Base-by-base conservation (phyloP, 2,797 vertebrate genomes). In the Syngnathus rostellatus region DNA sequence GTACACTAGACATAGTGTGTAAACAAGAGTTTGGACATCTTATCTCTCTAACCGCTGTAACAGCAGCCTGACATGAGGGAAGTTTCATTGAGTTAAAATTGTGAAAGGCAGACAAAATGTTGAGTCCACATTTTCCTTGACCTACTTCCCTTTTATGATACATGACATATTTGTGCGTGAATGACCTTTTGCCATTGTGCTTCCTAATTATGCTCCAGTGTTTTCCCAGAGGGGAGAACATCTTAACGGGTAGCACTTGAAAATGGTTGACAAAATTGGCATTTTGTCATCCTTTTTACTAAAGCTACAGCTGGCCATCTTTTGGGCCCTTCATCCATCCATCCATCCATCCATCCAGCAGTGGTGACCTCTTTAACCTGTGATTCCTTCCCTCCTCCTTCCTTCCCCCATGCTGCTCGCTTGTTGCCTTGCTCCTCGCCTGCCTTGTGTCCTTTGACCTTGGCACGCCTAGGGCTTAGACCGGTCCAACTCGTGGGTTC, bases 401-500 rank as follows among this genome's bases (percentile, higher is more conserved):
- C 75, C 82, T 81, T 75, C 75, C 78, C 80, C 80, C 80, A 91
- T 93, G 85, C 86, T 86, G 86, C 85, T 88, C 74, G 85, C 83
- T 89, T 80, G 77, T 80, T 86, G 81, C 86, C 85, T 85, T 83
- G 82, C 83, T 79, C 80, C 85, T 85, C 72, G 83, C 73, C 79
- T 78, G 85, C 86, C 83, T 79, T 76, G 83, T 79, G 87, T 88
- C 88, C 78, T 93, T 91, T 94, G 87, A 89, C 91, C 90, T 87
- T 68, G 83, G 85, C 78, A 74, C 79, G 61, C 72, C 79, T 93
- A 99, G 97, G 97, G 97, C 85, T 95, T 99, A 94, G 96, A 99
- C 90, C 97, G 97, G 92, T 99, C 96, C 95, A 99, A 99, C 95
- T 99, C 97, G 92, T 99, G 97, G 97, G 97, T 99, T 90, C 94